Evolutionary conservation across 1,140 invertebrate genomes (phyloP).

Genomic region (Philopotamus ludificatus): DNA sequence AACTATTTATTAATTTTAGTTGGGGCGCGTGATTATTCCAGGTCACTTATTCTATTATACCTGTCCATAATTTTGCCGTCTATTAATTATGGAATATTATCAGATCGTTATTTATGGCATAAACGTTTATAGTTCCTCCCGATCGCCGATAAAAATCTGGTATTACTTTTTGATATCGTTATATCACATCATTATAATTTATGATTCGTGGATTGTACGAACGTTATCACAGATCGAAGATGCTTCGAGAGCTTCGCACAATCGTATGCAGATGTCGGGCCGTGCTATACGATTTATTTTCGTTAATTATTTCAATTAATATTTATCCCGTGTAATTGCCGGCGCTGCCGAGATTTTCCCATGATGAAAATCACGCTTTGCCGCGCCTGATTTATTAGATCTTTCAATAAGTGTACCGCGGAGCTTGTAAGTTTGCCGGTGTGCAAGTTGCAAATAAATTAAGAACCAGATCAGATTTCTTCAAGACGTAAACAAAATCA

Average conservation of each 20-base stretch:
- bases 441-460: conserved; percentile 34
- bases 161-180: background rate
- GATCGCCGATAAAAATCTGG: background rate
- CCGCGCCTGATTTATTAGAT: conserved; percentile 23
- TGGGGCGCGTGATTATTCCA: too few relatives aligned
- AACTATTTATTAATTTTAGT: too few relatives aligned
- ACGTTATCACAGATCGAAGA: too few relatives aligned
- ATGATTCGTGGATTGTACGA: too few relatives aligned
- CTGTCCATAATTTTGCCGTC: too few relatives aligned
- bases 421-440: conserved; percentile 9
- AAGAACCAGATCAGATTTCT: conserved; percentile 41
- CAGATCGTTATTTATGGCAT: background rate
- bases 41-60: too few relatives aligned
- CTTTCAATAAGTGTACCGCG: conserved; percentile 26
- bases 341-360: conserved; percentile 17
- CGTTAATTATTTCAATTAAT: too few relatives aligned
- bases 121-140: background rate
- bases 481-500: conserved; percentile 40
- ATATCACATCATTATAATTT: too few relatives aligned
- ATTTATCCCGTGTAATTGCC: too few relatives aligned
- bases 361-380: conserved; percentile 1
- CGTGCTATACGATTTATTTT: too few relatives aligned
- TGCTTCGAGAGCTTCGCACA: too few relatives aligned
- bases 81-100: background rate
- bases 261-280: too few relatives aligned